These are phyloP conservation scores for Odontamblyopus rebecca DNA, from an alignment of 2,797 vertebrate genomes.

Conservation along the genomic window DNA sequence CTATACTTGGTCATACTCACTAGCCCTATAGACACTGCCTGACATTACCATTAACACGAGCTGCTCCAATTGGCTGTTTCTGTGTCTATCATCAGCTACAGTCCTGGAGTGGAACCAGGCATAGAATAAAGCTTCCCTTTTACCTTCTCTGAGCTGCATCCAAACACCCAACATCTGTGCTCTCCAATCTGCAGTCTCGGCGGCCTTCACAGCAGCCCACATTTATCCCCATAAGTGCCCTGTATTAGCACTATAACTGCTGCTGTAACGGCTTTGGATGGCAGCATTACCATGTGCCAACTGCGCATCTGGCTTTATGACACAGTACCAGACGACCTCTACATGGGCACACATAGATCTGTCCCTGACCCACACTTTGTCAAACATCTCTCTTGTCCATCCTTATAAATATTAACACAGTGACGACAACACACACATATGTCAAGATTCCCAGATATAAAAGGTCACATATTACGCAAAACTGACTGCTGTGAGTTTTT, in stretches of 20 bases:
- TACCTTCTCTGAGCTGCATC: conserved; percentile 55
- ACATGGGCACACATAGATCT: conserved; percentile 7
- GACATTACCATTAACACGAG: not conserved
- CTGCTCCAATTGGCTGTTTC: not conserved
- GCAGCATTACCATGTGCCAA: not conserved
- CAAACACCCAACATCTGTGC: conserved; percentile 53
- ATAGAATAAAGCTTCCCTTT: conserved; percentile 69
- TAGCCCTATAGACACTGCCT: too few relatives aligned
- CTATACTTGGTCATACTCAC: too few relatives aligned
- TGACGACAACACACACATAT: too few relatives aligned
- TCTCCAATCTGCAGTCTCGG: conserved; percentile 57
- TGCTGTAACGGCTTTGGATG: conserved; percentile 16
- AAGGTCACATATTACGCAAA: too few relatives aligned
- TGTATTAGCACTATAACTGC: conserved; percentile 14
- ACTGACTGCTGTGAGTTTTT: too few relatives aligned
- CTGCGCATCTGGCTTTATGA: conserved; percentile 9
- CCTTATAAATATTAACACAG: too few relatives aligned
- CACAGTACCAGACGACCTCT: conserved; percentile 33
- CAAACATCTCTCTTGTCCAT: too few relatives aligned
- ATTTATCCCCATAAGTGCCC: conserved; percentile 38
- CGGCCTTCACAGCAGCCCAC: conserved; percentile 34
- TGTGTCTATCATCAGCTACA: conserved; percentile 62
- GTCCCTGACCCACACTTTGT: conserved; percentile 11
- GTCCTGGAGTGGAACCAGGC: conserved; percentile 56
- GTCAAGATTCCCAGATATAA: too few relatives aligned